phyloP scores from a whole-genome alignment of 2,113 vertebrate species.

The Ageneiosus marmoratus region DNA sequence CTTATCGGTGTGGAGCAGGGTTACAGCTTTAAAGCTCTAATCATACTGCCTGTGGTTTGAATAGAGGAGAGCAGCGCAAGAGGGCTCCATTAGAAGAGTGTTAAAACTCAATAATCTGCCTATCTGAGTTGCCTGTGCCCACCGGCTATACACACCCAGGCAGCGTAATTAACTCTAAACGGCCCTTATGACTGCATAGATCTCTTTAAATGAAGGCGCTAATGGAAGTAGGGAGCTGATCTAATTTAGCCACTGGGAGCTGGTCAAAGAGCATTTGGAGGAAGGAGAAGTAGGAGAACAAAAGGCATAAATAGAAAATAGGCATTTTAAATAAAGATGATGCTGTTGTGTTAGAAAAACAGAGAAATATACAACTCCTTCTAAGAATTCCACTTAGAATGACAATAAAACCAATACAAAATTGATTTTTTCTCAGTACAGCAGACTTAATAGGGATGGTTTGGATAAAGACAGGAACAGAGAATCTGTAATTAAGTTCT shows the following conservation, averaged over 20 bases:
- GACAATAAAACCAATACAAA: neutral
- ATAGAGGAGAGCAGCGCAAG: slow-evolving; percentile 35
- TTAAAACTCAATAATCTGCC: slow-evolving; percentile 58
- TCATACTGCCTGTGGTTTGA: slow-evolving; percentile 32
- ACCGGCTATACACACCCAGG: slow-evolving; percentile 47
- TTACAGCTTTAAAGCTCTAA: slow-evolving; percentile 24
- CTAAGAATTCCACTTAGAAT: neutral
- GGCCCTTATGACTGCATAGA: slow-evolving; percentile 56
- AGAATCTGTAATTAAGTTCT: slow-evolving; percentile 26
- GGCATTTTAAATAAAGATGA: neutral
- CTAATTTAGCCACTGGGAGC: slow-evolving; percentile 52
- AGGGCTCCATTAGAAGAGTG: slow-evolving; percentile 44
- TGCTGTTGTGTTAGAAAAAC: neutral
- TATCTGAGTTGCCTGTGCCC: slow-evolving; percentile 49
- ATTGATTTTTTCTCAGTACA: neutral
- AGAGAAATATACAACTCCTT: neutral
- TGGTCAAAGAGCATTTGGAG: slow-evolving; percentile 44
- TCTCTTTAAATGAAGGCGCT: slow-evolving; percentile 57
- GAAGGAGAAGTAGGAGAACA: neutral
- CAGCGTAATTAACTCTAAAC: slow-evolving; percentile 57
- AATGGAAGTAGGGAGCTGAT: slow-evolving; percentile 56
- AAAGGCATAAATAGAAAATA: neutral
- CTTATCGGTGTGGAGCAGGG: slow-evolving; percentile 38
- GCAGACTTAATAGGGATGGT: neutral
- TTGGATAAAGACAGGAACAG: neutral